Base-by-base conservation (phyloP, 2,888 invertebrate genomes). In the Scaptomyza caliginosa region DNA sequence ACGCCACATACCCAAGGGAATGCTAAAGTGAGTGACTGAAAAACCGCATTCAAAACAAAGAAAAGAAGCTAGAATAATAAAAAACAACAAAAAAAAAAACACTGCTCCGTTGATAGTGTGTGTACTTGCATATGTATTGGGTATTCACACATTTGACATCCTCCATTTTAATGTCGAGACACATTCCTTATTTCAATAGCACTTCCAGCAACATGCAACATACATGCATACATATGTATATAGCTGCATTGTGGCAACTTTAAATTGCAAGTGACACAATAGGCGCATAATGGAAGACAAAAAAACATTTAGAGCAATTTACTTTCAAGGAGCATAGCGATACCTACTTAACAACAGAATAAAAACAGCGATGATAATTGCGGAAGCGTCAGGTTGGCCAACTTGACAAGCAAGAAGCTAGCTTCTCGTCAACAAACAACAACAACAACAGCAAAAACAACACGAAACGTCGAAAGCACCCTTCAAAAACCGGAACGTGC, bases 341-440 rank as follows among this genome's bases (percentile, higher is more conserved):
- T 73, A 69, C 68, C 77, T 76, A 67, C 74, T 77, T 68, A 74
- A 56, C n/a, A 59, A 82, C 28, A 28, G 17, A 17, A 43, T 10
- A n/a, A 43, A n/a, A 28, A 16, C 68, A 58, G 67, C 74, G 63
- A 70, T 77, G 76, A 83, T 80, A 85, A 83, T 85, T 85, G 83
- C 83, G 83, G 83, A 83, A 83, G 82, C 86, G 83, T 62, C 85
- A 80, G 74, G 66, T 73, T 73, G 64, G 67, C 77, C 73, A 78
- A 77, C 76, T 76, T 77, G 80, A 45, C 45, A 19, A 83, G 77
- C 45, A 19, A 83, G 77, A 69, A 75, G 68, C 81, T 65, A 64
- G 30, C 30, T 45, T n/a, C 74, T 74, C 65, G 64, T 77, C 71
- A 79, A 52, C 55, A 49, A 32, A 45, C 60, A 70, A 69, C 55